These are phyloP conservation scores for Aptenodytes forsteri DNA, from an alignment of 2,113 vertebrate species.

Conservation along the genomic window DNA sequence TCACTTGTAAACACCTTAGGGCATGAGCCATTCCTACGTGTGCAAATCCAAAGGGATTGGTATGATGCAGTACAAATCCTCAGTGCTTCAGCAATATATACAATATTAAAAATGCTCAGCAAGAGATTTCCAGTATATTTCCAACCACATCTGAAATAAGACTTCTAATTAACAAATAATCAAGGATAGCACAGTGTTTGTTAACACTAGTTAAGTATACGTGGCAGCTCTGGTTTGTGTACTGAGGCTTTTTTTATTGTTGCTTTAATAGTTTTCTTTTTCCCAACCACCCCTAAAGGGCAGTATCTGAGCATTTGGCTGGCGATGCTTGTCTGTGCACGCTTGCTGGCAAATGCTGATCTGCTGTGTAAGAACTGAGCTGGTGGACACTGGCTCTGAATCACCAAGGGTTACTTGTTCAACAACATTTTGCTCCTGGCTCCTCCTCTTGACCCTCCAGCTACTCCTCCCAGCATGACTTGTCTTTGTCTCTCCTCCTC, in stretches of 20 bases:
- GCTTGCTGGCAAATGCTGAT: background rate
- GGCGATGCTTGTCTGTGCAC: background rate
- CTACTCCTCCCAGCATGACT: background rate
- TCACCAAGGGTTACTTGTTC: background rate
- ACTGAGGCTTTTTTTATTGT: background rate
- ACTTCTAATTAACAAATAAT: background rate
- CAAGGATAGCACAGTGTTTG: background rate
- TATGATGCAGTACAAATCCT: background rate
- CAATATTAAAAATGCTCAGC: background rate
- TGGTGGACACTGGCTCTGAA: background rate
- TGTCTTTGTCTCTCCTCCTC: background rate
- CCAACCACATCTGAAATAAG: background rate
- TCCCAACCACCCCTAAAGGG: background rate
- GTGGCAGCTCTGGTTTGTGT: background rate
- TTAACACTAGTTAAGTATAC: background rate
- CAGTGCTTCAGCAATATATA: background rate
- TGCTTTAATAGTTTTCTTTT: background rate
- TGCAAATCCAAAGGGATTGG: fast-evolving
- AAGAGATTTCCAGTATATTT: background rate
- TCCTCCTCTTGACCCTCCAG: background rate
- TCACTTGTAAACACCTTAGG: conserved; percentile 17
- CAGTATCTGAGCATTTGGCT: background rate
- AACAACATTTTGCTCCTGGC: background rate
- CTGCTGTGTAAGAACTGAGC: background rate
- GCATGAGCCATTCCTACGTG: background rate